Evolutionary conservation across 2,888 invertebrate species (phyloP).

Genomic region (Steinernema carpocapsae): DNA sequence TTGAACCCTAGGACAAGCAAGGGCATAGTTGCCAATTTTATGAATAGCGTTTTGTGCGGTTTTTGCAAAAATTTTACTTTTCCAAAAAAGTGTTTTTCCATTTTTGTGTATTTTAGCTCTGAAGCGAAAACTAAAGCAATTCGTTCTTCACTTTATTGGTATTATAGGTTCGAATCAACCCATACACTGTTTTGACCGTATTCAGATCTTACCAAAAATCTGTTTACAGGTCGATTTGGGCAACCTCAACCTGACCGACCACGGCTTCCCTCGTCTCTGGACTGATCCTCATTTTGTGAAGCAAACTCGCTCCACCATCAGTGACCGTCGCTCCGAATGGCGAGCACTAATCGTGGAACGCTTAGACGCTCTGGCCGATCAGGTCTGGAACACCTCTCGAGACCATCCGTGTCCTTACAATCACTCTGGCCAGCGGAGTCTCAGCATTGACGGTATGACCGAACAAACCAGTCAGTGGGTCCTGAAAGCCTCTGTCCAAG

Average conservation of each 20-base stretch:
- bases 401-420: slow-evolving; percentile 22
- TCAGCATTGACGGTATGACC: slow-evolving; percentile 9
- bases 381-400: slow-evolving; percentile 14
- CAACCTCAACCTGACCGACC: not conserved
- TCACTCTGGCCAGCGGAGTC: slow-evolving; percentile 2
- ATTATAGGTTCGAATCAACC: no score
- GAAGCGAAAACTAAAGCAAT: no score
- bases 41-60: no score
- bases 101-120: no score
- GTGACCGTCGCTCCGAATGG: slow-evolving; percentile 21
- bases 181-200: no score
- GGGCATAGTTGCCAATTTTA: no score
- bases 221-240: slow-evolving; percentile 14
- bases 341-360: slow-evolving; percentile 5
- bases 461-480: slow-evolving; percentile 25
- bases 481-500: slow-evolving; percentile 11
- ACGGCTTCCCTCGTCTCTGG: slow-evolving; percentile 26
- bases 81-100: no score
- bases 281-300: slow-evolving; percentile 24
- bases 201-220: not conserved
- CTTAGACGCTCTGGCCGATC: slow-evolving; percentile 1
- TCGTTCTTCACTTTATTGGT: no score
- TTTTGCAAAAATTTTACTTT: no score
- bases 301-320: not conserved
- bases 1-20: no score